Evolutionary conservation across 2,888 invertebrate species (phyloP).

Genomic region (Ichneumoninae sp.): DNA sequence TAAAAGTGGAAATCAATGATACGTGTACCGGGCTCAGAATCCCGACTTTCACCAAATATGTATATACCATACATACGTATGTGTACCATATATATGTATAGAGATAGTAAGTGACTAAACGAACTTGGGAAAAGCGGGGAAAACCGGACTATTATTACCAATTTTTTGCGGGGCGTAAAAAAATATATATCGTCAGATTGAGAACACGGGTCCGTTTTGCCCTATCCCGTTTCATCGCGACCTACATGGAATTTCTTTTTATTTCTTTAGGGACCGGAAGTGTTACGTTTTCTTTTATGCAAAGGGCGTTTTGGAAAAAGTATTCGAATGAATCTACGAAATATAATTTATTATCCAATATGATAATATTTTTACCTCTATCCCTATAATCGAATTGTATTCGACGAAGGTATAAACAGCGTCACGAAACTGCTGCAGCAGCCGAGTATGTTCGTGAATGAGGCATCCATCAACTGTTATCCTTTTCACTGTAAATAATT

Average conservation of each 20-base stretch:
- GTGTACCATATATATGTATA: neutral
- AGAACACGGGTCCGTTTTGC: too few relatives aligned
- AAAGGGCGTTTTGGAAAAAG: neutral
- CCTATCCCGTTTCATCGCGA: too few relatives aligned
- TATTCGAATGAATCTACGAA: neutral
- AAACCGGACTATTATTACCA: too few relatives aligned
- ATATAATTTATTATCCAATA: neutral
- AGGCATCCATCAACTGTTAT: neutral
- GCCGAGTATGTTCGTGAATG: neutral
- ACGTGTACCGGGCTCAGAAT: neutral
- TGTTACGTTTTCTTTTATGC: neutral
- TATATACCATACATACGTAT: neutral
- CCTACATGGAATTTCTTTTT: neutral
- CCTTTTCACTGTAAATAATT: constrained; percentile 16
- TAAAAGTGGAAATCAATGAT: neutral
- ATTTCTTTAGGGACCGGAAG: neutral
- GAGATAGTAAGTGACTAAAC: neutral
- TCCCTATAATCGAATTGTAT: constrained; percentile 4
- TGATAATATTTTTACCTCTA: neutral
- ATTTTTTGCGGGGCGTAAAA: too few relatives aligned
- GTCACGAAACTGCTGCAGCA: neutral
- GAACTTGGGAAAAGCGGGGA: too few relatives aligned
- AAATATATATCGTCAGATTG: too few relatives aligned
- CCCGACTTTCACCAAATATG: neutral
- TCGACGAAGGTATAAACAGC: neutral